Conservation (phyloP, 2,113 vertebrate genomes). For the Vireo altiloquus region DNA sequence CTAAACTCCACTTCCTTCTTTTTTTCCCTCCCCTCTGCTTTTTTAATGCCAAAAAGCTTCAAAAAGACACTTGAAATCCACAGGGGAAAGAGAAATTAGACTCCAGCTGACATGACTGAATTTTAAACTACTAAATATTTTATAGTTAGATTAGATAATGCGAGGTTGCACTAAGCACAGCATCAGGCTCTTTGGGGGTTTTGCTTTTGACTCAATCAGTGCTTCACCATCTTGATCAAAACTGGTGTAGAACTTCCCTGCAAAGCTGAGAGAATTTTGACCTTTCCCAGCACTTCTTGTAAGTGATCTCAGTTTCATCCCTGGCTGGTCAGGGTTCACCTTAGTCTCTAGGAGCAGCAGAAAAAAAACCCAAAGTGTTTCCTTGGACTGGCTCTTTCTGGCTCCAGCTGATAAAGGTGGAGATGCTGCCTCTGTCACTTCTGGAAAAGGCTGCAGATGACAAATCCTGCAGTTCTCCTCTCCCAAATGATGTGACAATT, state of each 20-base stretch:
- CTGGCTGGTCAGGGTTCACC: not conserved
- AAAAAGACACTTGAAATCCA: constrained; percentile 18
- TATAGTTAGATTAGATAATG: not conserved
- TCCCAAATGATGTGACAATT: not conserved
- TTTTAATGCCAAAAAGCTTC: not conserved
- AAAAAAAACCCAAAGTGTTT: not conserved
- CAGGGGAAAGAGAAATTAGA: constrained; percentile 20
- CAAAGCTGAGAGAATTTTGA: not conserved
- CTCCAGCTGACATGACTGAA: constrained; percentile 17
- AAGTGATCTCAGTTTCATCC: not conserved
- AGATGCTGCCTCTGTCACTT: not conserved
- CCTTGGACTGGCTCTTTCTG: not conserved
- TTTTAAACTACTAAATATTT: constrained; percentile 34
- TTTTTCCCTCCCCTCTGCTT: not conserved
- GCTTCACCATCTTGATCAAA: not conserved
- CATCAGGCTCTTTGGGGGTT: not conserved
- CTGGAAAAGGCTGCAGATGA: not conserved
- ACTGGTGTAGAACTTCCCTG: not conserved
- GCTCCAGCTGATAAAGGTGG: not conserved
- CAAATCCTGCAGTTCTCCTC: not conserved
- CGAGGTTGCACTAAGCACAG: not conserved
- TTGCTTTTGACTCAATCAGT: not conserved
- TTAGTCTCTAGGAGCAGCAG: not conserved
- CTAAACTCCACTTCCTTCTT: not conserved
- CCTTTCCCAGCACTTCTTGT: not conserved